These are phyloP conservation scores for Drosophila algonquin DNA, from an alignment of 2,888 invertebrate species.

Conservation along the genomic window DNA sequence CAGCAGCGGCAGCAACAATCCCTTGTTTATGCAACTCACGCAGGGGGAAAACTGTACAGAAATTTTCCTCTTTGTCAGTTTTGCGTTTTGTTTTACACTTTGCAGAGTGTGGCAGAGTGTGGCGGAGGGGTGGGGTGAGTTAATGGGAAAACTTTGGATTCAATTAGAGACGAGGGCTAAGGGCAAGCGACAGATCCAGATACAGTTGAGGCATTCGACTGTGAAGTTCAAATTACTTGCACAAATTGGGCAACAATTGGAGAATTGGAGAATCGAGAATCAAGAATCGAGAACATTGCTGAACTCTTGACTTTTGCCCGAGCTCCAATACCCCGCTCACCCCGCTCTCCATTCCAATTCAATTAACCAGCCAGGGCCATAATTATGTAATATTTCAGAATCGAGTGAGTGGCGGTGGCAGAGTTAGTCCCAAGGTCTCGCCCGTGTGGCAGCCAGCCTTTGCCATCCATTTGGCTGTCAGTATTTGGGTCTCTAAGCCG, in stretches of 20 bases:
- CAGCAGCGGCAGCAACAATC: conserved; percentile 27
- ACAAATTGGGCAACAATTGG: conserved; percentile 44
- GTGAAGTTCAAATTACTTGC: conserved; percentile 44
- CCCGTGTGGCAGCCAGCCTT: conserved; percentile 47
- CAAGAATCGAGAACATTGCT: conserved; percentile 32
- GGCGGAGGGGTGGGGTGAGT: neutral
- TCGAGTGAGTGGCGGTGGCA: conserved; percentile 42
- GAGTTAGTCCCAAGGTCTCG: conserved; percentile 63
- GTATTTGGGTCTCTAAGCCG: conserved; percentile 55
- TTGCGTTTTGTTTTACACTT: conserved; percentile 39
- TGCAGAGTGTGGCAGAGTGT: neutral
- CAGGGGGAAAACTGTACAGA: conserved; percentile 65
- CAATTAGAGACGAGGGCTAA: conserved; percentile 48
- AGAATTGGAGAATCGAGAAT: conserved; percentile 1
- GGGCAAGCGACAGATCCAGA: conserved; percentile 26
- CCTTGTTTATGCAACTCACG: conserved; percentile 69
- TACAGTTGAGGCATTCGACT: conserved; percentile 35
- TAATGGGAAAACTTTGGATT: conserved; percentile 49
- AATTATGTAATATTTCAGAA: conserved; percentile 72
- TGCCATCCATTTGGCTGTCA: conserved; percentile 72
- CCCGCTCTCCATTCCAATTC: conserved; percentile 46
- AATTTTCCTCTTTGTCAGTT: conserved; percentile 60
- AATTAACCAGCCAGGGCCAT: conserved; percentile 70
- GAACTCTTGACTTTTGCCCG: conserved; percentile 36
- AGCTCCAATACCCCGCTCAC: conserved; percentile 14